Percentiles rank a stretch among this genome's conserved stretches.
These are phyloP conservation scores for Agrotis ipsilon DNA, from an alignment of 2,888 invertebrate genomes.

Conservation along the genomic window DNA sequence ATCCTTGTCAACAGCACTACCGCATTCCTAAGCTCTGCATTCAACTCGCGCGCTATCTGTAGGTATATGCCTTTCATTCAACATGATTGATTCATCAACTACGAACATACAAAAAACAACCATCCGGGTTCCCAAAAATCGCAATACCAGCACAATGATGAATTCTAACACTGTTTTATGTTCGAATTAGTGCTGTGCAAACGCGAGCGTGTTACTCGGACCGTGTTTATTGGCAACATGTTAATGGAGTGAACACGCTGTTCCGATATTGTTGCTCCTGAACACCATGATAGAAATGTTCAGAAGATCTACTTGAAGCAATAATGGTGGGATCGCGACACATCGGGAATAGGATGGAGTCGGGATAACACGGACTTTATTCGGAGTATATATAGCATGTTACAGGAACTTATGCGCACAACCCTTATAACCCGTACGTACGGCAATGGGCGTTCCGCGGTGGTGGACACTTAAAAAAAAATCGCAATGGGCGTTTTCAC, in stretches of 20 bases:
- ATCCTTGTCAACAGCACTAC: too few relatives aligned
- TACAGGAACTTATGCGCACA: too few relatives aligned
- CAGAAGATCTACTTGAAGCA: not conserved
- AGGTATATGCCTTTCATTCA: not conserved
- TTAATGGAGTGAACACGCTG: conserved; percentile 51
- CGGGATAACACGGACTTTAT: too few relatives aligned
- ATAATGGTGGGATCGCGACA: too few relatives aligned
- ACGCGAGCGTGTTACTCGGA: conserved; percentile 44
- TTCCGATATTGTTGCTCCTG: conserved; percentile 47
- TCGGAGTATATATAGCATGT: too few relatives aligned
- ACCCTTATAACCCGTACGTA: too few relatives aligned
- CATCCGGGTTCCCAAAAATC: conserved; percentile 6
- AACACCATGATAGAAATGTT: not conserved
- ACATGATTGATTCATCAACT: not conserved
- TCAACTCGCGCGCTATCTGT: too few relatives aligned
- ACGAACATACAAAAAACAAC: conserved; percentile 6
- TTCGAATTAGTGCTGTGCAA: conserved; percentile 54
- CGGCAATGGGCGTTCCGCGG: too few relatives aligned
- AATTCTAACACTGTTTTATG: conserved; percentile 46
- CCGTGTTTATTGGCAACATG: conserved; percentile 60
- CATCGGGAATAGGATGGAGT: too few relatives aligned
- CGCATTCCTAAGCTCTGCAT: too few relatives aligned
- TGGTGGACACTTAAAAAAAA: too few relatives aligned
- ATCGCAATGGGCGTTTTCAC: too few relatives aligned
- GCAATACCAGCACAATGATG: conserved; percentile 17